phyloP scores from a whole-genome alignment of 1,140 invertebrate species.

The Aphaenogaster rudis region DNA sequence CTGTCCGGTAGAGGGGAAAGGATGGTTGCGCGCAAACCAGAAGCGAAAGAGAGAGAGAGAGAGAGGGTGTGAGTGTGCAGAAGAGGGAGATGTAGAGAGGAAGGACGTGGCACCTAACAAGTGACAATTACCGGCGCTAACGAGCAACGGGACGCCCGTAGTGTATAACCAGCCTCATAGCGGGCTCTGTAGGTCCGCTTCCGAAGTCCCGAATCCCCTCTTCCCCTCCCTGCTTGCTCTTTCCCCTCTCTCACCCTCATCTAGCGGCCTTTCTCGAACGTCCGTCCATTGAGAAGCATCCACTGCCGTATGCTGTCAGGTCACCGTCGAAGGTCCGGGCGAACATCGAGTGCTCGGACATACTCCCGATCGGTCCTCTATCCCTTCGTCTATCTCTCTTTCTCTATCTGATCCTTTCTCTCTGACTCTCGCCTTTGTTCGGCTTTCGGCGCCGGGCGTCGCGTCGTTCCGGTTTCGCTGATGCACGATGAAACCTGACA shows the following conservation, averaged over 20 bases:
- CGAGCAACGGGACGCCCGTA: slow-evolving; percentile 75
- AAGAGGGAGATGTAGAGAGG: slow-evolving; percentile 49
- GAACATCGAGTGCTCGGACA: slow-evolving; percentile 31
- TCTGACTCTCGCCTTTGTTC: slow-evolving; percentile 28
- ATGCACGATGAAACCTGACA: slow-evolving; percentile 53
- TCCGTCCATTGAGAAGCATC: slow-evolving; percentile 43
- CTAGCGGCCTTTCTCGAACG: slow-evolving; percentile 35
- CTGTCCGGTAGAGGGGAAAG: neutral
- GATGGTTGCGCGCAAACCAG: neutral
- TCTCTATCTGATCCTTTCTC: neutral
- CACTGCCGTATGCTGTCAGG: slow-evolving; percentile 41
- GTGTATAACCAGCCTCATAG: slow-evolving; percentile 62
- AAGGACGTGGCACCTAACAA: slow-evolving; percentile 83
- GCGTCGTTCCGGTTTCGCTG: slow-evolving; percentile 50
- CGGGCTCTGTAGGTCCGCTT: slow-evolving; percentile 49
- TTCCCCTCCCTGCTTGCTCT: slow-evolving; percentile 4
- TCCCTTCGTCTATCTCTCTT: neutral
- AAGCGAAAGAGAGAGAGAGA: neutral
- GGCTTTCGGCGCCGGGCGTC: slow-evolving; percentile 26
- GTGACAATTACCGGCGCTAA: slow-evolving; percentile 84
- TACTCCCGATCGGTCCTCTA: slow-evolving; percentile 20
- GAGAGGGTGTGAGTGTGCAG: neutral
- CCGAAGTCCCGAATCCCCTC: slow-evolving; percentile 45
- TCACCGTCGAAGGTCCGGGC: slow-evolving; percentile 53
- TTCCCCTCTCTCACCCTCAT: slow-evolving; percentile 17